Conservation (phyloP, 2,113 vertebrate species). For the Cariama cristata region DNA sequence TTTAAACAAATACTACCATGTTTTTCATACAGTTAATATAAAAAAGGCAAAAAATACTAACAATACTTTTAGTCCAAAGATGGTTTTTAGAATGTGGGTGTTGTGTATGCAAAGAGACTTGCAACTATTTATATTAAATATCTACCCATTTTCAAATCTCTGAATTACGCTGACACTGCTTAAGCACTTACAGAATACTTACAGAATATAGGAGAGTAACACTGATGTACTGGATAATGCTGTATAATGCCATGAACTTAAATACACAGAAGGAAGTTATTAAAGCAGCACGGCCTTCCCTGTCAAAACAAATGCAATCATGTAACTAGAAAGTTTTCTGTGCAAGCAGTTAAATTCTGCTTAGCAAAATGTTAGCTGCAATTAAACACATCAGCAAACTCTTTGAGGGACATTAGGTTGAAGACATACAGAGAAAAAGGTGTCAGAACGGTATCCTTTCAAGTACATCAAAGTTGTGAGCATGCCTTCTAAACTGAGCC, state of each 20-base stretch:
- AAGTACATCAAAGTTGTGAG: not conserved
- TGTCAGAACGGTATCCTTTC: not conserved
- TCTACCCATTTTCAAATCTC: not conserved
- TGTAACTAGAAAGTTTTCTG: not conserved
- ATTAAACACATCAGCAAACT: not conserved
- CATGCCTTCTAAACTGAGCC: not conserved
- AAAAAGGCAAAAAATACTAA: not conserved
- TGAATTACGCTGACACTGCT: not conserved
- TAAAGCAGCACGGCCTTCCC: conserved; percentile 97
- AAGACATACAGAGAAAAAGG: not conserved
- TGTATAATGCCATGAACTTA: conserved; percentile 99
- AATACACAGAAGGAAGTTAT: conserved; percentile 99
- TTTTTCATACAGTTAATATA: not conserved
- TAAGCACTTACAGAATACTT: conserved; percentile 60
- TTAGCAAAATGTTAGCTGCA: not conserved
- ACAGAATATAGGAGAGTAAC: conserved; percentile 97
- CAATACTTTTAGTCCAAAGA: not conserved
- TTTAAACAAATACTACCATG: not conserved
- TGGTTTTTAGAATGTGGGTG: not conserved
- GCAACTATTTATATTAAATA: not conserved
- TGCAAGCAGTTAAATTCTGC: not conserved
- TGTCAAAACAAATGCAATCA: conserved; percentile 69
- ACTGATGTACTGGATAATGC: conserved; percentile 97
- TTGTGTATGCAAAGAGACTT: not conserved
- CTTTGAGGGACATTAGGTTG: not conserved